A percentile compares a stretch with the other conserved stretches of the same genome.
Conservation (phyloP, 2,113 vertebrate species). For the Aegithalos caudatus region DNA sequence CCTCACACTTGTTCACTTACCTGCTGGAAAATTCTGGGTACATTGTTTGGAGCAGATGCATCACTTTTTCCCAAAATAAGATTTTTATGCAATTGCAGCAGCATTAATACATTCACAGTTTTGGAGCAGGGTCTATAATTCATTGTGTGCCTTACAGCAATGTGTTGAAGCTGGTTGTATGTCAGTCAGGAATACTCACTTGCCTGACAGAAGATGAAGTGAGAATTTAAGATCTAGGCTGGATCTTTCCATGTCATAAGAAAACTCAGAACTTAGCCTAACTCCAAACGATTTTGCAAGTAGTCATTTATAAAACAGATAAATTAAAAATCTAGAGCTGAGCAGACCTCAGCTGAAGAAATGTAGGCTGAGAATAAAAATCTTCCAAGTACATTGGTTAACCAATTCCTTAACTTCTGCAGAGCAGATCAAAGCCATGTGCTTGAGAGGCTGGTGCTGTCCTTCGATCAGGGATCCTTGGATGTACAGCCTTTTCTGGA, state of each 20-base stretch:
- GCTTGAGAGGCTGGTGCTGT: background rate
- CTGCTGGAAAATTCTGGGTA: background rate
- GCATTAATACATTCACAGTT: background rate
- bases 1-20: background rate
- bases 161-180: fast-evolving
- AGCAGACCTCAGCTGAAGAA: background rate
- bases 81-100: background rate
- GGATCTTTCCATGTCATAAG: background rate
- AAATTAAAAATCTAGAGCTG: background rate
- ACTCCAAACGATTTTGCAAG: background rate
- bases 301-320: background rate
- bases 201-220: background rate
- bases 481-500: background rate
- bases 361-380: background rate
- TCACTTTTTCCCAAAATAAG: background rate
- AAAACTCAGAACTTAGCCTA: background rate
- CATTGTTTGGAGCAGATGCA: background rate
- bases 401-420: background rate
- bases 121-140: background rate
- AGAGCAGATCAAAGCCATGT: background rate
- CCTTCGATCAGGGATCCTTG: background rate
- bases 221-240: background rate
- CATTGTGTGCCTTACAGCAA: background rate
- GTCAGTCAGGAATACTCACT: background rate
- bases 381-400: background rate